Conservation (phyloP, 2,797 vertebrate genomes). For the Coccyzus lansbergi region DNA sequence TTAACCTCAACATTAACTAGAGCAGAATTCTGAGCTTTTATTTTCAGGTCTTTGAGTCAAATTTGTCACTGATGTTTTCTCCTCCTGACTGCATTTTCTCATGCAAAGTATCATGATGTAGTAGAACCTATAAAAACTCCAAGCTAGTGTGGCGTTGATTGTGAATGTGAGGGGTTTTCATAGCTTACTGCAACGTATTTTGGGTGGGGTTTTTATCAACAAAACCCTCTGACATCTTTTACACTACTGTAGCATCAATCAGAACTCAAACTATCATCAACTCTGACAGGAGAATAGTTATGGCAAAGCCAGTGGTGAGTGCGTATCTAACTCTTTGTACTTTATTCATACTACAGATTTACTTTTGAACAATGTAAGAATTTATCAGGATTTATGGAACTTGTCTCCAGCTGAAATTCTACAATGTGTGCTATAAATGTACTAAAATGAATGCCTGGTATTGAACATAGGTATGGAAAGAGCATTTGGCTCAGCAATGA, state of each 20-base stretch:
- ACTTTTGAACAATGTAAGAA: not conserved
- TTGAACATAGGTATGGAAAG: not conserved
- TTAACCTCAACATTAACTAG: not conserved
- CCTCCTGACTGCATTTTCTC: not conserved
- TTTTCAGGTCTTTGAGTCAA: not conserved
- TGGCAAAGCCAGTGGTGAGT: not conserved
- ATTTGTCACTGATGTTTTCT: not conserved
- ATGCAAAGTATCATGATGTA: not conserved
- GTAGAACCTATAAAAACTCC: not conserved
- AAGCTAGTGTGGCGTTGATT: not conserved
- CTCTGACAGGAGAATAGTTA: not conserved
- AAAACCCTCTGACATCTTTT: not conserved
- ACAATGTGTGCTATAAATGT: not conserved
- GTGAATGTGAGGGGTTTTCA: not conserved
- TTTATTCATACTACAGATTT: constrained; percentile 1
- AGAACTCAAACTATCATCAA: not conserved
- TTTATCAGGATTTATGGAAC: constrained; percentile 31
- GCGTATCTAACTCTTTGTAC: not conserved
- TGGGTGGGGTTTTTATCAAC: not conserved
- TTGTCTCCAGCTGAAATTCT: not conserved
- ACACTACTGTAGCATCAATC: accelerated
- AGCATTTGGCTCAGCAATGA: not conserved
- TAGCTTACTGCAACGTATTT: not conserved
- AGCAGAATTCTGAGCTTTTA: not conserved
- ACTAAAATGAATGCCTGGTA: constrained; percentile 16